A percentile compares a stretch with the other conserved stretches of the same genome.
Conservation (phyloP, 2,113 vertebrate genomes). For the Bagarius yarrelli region DNA sequence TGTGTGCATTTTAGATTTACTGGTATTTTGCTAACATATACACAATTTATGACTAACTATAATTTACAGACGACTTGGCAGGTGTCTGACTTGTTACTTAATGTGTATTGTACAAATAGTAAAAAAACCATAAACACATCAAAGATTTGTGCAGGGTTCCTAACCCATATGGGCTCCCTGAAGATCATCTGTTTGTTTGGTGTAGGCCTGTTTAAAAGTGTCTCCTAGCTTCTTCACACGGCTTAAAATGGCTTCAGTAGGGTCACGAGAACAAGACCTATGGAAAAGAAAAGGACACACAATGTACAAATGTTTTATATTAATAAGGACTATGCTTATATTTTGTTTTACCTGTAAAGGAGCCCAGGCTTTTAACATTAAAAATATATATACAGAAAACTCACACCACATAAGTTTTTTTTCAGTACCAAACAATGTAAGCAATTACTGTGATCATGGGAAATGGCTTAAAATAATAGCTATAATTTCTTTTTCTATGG, state of each 20-base stretch:
- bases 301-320: neutral
- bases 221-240: conserved; percentile 83
- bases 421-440: neutral
- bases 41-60: neutral
- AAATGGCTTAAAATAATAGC: neutral
- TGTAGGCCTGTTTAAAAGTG: conserved; percentile 85
- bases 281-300: neutral
- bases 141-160: neutral
- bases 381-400: neutral
- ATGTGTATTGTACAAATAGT: no score
- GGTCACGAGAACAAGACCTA: conserved; percentile 86
- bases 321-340: neutral
- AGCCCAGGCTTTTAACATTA: neutral
- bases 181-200: conserved; percentile 80
- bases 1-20: neutral
- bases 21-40: neutral
- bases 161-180: conserved; percentile 90
- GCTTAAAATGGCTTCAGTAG: conserved; percentile 75
- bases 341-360: neutral
- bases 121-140: no score
- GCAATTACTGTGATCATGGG: neutral
- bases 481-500: neutral
- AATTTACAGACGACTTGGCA: no score
- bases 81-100: no score
- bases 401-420: neutral